A percentile compares a stretch with the other conserved stretches of the same genome.
phyloP scores from a whole-genome alignment of 1,140 invertebrate species.

The Reticulitermes speratus region DNA sequence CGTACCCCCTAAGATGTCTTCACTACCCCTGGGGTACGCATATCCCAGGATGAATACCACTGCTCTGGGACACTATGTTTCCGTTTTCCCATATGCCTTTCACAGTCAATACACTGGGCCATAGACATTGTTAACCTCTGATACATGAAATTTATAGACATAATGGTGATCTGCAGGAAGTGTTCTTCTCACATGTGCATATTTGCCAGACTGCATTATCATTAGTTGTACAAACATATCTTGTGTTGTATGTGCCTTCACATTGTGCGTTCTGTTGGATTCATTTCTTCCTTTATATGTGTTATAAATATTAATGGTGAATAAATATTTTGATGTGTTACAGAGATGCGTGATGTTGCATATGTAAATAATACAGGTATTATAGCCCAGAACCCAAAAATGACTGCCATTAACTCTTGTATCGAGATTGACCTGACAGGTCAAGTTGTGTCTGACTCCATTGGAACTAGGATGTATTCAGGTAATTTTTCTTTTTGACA shows the following conservation, averaged over 20 bases:
- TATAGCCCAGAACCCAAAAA: constrained; percentile 80
- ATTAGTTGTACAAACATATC: too few species aligned
- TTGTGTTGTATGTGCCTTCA: too few species aligned
- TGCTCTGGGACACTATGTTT: too few species aligned
- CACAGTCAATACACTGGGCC: too few species aligned
- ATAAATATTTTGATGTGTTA: constrained; percentile 38
- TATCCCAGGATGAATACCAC: too few species aligned
- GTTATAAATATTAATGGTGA: too few species aligned
- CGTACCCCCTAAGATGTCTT: too few species aligned
- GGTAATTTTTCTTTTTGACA: constrained; percentile 51
- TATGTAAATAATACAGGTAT: constrained; percentile 83
- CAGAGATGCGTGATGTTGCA: constrained; percentile 83
- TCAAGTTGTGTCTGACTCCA: constrained; percentile 89
- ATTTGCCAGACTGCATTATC: background rate
- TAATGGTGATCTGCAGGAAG: background rate
- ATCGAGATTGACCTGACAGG: constrained; percentile 96
- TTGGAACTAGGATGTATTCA: constrained; percentile 89
- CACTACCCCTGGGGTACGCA: too few species aligned
- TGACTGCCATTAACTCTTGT: constrained; percentile 95
- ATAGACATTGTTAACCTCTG: background rate
- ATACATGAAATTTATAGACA: background rate
- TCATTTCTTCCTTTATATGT: too few species aligned
- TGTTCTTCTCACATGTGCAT: background rate
- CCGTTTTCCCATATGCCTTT: too few species aligned
- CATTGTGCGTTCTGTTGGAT: too few species aligned